phyloP scores from a whole-genome alignment of 2,888 invertebrate species.

The Furcula furcula region DNA sequence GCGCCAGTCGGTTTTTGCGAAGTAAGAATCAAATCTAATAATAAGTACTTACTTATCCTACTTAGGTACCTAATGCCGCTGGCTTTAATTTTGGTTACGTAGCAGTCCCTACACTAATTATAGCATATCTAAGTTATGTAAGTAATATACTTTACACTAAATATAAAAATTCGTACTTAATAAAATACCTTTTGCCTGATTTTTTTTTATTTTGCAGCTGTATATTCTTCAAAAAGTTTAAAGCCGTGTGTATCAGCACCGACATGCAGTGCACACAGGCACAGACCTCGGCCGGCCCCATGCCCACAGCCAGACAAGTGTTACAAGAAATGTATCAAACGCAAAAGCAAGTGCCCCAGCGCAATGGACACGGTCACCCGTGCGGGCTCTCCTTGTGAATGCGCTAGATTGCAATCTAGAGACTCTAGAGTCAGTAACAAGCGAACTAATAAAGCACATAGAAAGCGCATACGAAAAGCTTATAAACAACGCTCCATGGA shows the following conservation, averaged over 20 bases:
- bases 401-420: conserved; percentile 47
- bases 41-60: too few species aligned
- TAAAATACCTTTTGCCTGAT: too few species aligned
- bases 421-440: conserved; percentile 42
- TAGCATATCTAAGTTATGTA: too few species aligned
- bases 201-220: conserved; percentile 54
- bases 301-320: conserved; percentile 65
- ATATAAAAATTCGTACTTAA: too few species aligned
- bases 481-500: conserved; percentile 42
- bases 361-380: conserved; percentile 54
- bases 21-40: too few species aligned
- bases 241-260: conserved; percentile 67
- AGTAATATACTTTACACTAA: too few species aligned
- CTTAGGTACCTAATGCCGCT: too few species aligned
- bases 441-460: conserved; percentile 41
- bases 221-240: conserved; percentile 44
- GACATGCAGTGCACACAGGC: conserved; percentile 59
- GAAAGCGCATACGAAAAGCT: conserved; percentile 45
- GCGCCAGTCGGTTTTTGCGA: too few species aligned
- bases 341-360: conserved; percentile 57
- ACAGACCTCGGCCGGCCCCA: conserved; percentile 59
- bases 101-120: too few species aligned
- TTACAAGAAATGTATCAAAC: conserved; percentile 52
- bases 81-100: too few species aligned
- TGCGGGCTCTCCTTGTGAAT: conserved; percentile 50